Percentiles rank a stretch among this genome's conserved stretches.
Evolutionary conservation across 2,113 vertebrate species (phyloP).

Genomic region (Tamias sibiricus): DNA sequence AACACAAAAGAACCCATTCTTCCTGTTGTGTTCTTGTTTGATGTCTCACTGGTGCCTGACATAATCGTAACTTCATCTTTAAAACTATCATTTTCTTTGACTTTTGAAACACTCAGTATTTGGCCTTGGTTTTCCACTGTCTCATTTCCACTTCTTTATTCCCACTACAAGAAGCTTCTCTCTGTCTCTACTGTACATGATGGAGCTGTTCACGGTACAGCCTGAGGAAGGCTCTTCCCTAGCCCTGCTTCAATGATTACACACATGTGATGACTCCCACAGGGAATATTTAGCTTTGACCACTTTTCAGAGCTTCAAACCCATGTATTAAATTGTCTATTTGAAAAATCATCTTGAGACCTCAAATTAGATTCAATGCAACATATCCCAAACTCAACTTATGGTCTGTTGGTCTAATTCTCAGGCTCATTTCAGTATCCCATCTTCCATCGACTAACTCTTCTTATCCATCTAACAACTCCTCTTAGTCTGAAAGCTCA

Average conservation of each 20-base stretch:
- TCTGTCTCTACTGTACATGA: background rate
- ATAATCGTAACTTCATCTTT: background rate
- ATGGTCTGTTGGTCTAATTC: background rate
- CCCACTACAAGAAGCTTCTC: background rate
- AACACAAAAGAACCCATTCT: background rate
- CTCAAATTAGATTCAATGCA: background rate
- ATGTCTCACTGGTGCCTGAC: background rate
- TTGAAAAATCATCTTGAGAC: background rate
- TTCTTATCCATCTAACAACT: too few species aligned
- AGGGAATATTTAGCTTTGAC: background rate
- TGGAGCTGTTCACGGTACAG: background rate
- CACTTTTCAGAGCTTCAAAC: background rate
- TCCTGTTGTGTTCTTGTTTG: background rate
- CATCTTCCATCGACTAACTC: background rate
- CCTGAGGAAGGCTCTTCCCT: too few species aligned
- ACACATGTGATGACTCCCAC: background rate
- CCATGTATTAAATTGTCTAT: too few species aligned
- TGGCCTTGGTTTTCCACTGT: background rate
- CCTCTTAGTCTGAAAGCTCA: background rate
- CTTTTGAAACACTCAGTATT: background rate
- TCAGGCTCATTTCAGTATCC: background rate
- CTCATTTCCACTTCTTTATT: background rate
- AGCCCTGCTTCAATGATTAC: background rate
- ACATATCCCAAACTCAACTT: background rate
- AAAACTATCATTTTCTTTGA: background rate